Conservation (phyloP, 2,113 vertebrate species). For the Otolemur garnettii region DNA sequence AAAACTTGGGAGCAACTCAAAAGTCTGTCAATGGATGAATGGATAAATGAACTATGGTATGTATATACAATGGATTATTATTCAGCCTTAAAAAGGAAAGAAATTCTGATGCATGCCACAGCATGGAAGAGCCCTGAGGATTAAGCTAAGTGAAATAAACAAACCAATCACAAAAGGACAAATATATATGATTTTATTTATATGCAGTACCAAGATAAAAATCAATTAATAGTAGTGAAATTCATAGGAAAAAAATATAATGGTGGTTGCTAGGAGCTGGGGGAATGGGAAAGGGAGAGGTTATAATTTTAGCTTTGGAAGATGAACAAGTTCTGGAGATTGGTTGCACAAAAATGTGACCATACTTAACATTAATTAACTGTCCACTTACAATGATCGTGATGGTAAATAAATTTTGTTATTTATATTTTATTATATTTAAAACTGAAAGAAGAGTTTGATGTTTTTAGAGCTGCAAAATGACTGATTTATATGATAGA, state of each 20-base stretch:
- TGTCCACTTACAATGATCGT: background rate
- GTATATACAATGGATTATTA: background rate
- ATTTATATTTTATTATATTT: background rate
- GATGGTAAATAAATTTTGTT: background rate
- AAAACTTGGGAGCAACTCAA: background rate
- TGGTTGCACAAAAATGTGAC: background rate
- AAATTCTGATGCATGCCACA: background rate
- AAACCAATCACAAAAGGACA: background rate
- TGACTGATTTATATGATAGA: background rate
- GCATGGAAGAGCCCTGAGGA: background rate
- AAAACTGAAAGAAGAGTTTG: background rate
- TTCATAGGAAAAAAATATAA: background rate
- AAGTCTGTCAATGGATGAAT: background rate
- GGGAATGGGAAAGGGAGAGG: background rate
- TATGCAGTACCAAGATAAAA: background rate
- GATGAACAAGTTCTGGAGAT: background rate
- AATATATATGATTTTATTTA: background rate
- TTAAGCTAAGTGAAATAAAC: background rate
- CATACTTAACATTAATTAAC: background rate
- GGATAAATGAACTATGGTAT: background rate
- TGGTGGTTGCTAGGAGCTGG: background rate
- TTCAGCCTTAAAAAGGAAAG: background rate
- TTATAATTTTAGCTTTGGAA: background rate
- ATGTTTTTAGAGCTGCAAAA: background rate
- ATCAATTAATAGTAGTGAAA: background rate